Percentiles rank a stretch among this genome's conserved stretches.
Evolutionary conservation across 2,113 vertebrate genomes (phyloP).

Genomic region (Isichthys henryi): DNA sequence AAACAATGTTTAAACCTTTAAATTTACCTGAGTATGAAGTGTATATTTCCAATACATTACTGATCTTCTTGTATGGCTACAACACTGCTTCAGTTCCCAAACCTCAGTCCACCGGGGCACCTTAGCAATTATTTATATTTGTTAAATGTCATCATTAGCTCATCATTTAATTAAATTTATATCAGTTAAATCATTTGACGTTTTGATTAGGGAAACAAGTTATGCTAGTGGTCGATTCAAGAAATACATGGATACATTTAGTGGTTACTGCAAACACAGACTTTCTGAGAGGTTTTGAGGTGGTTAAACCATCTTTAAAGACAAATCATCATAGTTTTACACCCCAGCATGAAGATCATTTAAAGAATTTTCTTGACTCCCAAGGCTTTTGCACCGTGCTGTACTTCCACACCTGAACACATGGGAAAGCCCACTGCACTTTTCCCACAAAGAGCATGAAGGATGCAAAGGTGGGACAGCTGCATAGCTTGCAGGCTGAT

Average conservation of each 20-base stretch:
- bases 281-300: not conserved
- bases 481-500: slow-evolving; percentile 11
- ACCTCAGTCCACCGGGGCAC: not conserved
- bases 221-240: not conserved
- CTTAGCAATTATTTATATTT: not conserved
- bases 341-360: not conserved
- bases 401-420: not conserved
- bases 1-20: not conserved
- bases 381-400: not conserved
- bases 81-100: not conserved
- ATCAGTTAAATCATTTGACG: not conserved
- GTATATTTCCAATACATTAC: not conserved
- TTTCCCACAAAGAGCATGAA: not conserved
- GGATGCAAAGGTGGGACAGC: slow-evolving; percentile 12
- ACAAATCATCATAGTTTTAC: not conserved
- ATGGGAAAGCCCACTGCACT: not conserved
- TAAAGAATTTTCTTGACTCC: not conserved
- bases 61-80: not conserved
- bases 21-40: not conserved
- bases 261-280: not conserved
- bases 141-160: not conserved
- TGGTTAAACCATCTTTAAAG: not conserved
- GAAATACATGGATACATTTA: not conserved
- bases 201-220: not conserved
- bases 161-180: not conserved